A percentile compares a stretch with the other conserved stretches of the same genome.
These are phyloP conservation scores for Lamellibrachia columna DNA, from an alignment of 2,888 invertebrate species.

Conservation along the genomic window DNA sequence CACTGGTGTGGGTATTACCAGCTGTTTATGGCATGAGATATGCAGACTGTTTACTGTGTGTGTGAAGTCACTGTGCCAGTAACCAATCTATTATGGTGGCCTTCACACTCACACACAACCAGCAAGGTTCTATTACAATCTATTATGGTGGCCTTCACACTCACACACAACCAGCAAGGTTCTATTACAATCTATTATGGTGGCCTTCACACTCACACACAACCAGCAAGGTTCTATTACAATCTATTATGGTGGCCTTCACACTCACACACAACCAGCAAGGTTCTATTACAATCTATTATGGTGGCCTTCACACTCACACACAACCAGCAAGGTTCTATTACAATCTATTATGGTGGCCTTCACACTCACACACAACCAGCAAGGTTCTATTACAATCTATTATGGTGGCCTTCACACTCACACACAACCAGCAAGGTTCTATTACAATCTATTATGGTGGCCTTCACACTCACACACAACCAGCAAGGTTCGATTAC, in stretches of 20 bases:
- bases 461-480: no score
- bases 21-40: background rate
- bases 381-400: background rate
- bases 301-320: background rate
- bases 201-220: background rate
- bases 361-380: background rate
- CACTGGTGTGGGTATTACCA: background rate
- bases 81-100: background rate
- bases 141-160: no score
- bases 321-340: background rate
- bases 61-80: background rate
- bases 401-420: no score
- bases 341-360: background rate
- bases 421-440: background rate
- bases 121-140: background rate
- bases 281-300: background rate
- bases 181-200: no score
- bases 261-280: background rate
- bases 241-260: no score
- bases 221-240: background rate
- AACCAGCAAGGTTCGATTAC: background rate
- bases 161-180: background rate
- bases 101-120: background rate
- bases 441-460: no score
- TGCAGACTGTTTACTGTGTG: background rate